Base-by-base conservation (phyloP, 2,797 vertebrate genomes). In the Alcedo quadribrachys region DNA sequence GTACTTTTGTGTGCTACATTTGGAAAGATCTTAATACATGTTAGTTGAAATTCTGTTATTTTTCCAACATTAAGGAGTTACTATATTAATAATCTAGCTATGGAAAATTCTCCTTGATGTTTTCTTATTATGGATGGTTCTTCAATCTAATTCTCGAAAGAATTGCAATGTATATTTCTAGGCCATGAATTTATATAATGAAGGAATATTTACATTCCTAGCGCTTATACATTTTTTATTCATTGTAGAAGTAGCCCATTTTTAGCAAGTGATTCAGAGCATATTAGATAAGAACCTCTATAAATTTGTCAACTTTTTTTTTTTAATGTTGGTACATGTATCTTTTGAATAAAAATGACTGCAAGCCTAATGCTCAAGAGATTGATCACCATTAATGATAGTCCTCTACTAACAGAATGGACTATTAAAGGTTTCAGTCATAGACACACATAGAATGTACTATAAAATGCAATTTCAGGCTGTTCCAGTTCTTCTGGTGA, bases 391-490 rank as follows among this genome's bases (percentile, higher is more conserved):
- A 65, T n/a, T 86, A 51, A 18, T 1, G 62, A 53, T 43, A 22
- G 46, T 62, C 8, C 35, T 35, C 35, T 35, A 35, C 11, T 35
- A 35, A 35, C 35, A 35, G 43, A 82, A 61, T 50, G 48, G 69
- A 15, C 22, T 57, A 37, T 24, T 91, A 55, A 33, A 50, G 28
- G 4, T 69, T 73, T 82, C 16, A 45, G 61, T 90, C 94, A 43
- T 94, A 98, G 98, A 97, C 94, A 96, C 89, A 94, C 96, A 85
- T 96, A 95, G 94, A 61, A 46, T 19, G 3, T n/a, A 35, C 27
- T 15, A 32, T 68, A 35, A 7, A 76, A 45, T 32, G 32, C 32
- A 94, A 95, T 97, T 97, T 96, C 83, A 94, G 87, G 74, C 90
- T 93, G 80, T 85, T 83, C 95, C 82, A 90, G 89, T 95, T 43